These are phyloP conservation scores for Hormaphis cornu DNA, from an alignment of 1,140 invertebrate species.

Conservation along the genomic window DNA sequence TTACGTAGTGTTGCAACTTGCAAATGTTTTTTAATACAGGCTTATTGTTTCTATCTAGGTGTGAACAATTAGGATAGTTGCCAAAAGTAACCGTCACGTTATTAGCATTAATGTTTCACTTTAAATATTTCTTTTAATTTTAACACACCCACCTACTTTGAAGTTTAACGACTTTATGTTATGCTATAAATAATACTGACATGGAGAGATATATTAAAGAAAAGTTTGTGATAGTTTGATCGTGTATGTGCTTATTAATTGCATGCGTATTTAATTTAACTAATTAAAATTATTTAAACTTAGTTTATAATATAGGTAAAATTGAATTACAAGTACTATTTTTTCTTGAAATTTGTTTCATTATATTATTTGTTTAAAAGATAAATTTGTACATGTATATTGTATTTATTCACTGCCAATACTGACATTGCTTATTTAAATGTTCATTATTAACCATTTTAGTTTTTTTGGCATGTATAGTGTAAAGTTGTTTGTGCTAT, in stretches of 20 bases:
- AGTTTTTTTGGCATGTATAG: too few species aligned
- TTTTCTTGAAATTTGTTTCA: too few species aligned
- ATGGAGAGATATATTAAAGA: not conserved
- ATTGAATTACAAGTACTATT: too few species aligned
- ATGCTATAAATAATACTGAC: conserved; percentile 1
- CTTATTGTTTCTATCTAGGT: not conserved
- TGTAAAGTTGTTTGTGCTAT: too few species aligned
- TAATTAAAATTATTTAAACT: too few species aligned
- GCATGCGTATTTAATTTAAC: not conserved
- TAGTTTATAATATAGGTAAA: too few species aligned
- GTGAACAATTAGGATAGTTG: not conserved
- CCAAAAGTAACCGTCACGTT: not conserved
- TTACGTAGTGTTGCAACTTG: conserved; percentile 7
- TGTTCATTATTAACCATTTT: too few species aligned
- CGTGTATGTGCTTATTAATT: not conserved
- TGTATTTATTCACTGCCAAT: too few species aligned
- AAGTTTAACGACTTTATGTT: not conserved
- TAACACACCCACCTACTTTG: not conserved
- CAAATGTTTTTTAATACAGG: conserved; percentile 12
- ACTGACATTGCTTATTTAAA: too few species aligned
- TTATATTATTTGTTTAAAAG: too few species aligned
- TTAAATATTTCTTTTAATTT: not conserved
- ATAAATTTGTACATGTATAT: too few species aligned
- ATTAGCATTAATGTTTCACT: not conserved
- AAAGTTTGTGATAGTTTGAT: conserved; percentile 12